Percentiles rank a stretch among this genome's conserved stretches.
These are phyloP conservation scores for Pipistrellus pygmaeus DNA, from an alignment of 2,797 vertebrate genomes.

Conservation along the genomic window DNA sequence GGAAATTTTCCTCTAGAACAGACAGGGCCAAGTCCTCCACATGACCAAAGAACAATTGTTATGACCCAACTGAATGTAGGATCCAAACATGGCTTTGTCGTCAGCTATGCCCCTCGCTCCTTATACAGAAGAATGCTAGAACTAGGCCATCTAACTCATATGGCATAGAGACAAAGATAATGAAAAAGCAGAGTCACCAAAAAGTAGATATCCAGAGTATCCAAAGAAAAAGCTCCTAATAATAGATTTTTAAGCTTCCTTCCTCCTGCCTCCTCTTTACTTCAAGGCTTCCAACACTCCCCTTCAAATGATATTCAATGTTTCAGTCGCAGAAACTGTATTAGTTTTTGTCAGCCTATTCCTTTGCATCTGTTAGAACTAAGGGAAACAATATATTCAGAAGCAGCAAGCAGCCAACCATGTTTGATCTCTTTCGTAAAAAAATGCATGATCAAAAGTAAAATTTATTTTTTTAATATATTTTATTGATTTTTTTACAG, in stretches of 20 bases:
- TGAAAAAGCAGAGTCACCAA: neutral
- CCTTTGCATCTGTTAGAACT: neutral
- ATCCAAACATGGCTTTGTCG: neutral
- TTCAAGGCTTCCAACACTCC: neutral
- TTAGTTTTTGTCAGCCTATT: neutral
- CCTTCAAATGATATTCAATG: neutral
- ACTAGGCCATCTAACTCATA: neutral
- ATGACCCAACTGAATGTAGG: neutral
- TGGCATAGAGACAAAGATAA: neutral
- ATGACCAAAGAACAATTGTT: neutral
- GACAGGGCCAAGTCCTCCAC: neutral
- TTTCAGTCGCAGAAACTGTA: neutral
- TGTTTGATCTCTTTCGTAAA: neutral
- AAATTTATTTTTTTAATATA: no score
- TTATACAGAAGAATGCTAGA: neutral
- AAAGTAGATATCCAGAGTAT: neutral
- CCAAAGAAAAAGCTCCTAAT: neutral
- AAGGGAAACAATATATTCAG: neutral
- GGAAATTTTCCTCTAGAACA: slow-evolving; percentile 35
- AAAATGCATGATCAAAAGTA: neutral
- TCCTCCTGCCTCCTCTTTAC: neutral
- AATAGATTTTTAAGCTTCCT: neutral
- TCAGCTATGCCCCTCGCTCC: neutral
- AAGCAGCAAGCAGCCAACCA: neutral
- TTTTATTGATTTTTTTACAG: no score